Evolutionary conservation across 1,140 invertebrate genomes (phyloP), one percentile per base, ranked within the genome.

Genomic region (Cyclina sinensis): DNA sequence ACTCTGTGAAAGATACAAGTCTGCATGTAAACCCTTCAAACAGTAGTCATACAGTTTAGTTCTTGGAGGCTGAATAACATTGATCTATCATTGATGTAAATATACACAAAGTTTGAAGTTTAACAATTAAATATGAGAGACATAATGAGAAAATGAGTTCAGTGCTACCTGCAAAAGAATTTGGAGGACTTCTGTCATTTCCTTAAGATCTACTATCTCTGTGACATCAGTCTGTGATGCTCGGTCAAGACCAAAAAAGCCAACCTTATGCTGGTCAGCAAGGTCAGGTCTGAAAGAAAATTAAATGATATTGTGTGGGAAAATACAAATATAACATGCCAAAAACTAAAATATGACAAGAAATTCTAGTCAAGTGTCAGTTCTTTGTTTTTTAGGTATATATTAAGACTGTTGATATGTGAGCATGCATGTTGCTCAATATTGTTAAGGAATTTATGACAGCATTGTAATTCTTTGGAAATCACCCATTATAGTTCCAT

Each of bases 141-240:
- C 18, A 11, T 51, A 51, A 51, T 9, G 18, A 51, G 18, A 11
- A 11, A 51, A n/a, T n/a, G n/a, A n/a, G n/a, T n/a, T n/a, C 57
- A 14, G 7, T 48, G 18, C 86, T 87, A 94, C 95, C 89, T 93
- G 91, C 59, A 95, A 74, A 35, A 95, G 90, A 51, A 91, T 89
- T 79, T 95, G 94, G 37, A 95, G 62, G 59, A 93, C 93, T 89
- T 95, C 91, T 89, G 94, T 95, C 91, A 95, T 94, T 68, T 94
- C 92, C 84, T 95, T 95, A n/a, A 95, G 89, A 62, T 95, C 93
- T 30, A 95, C 88, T 43, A 95, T 93, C 80, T 95, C 95, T 78
- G 95, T 93, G 43, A 93, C 89, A 27, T 95, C 92, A 76, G 95
- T 95, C 89, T 95, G 95, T 43, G 92, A 93, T 59, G 88, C 82